Conservation (phyloP, 2,888 invertebrate species). For the Tachina fera region DNA sequence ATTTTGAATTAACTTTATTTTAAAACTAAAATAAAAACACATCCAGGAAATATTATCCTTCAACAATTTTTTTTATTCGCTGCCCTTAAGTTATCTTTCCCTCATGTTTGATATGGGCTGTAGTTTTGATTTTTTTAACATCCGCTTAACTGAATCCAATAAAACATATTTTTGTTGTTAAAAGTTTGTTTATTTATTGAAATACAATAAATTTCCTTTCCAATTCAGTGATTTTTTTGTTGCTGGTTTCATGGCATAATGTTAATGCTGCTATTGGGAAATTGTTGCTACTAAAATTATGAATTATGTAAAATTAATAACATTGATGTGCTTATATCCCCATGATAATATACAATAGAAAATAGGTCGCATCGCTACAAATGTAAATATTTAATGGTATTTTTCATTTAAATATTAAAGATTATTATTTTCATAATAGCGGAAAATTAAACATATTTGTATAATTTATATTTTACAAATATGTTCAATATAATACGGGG, state of each 20-base stretch:
- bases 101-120: neutral
- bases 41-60: too few relatives aligned
- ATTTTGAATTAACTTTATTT: too few relatives aligned
- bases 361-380: conserved; percentile 11
- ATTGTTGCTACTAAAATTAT: conserved; percentile 39
- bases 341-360: neutral
- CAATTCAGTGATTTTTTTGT: conserved; percentile 49
- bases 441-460: conserved; percentile 24
- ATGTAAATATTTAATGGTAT: conserved; percentile 38
- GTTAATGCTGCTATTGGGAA: conserved; percentile 3
- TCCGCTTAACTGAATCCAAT: conserved; percentile 49
- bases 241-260: neutral
- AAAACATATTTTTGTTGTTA: conserved; percentile 57
- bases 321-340: conserved; percentile 23
- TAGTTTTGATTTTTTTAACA: conserved; percentile 2
- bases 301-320: conserved; percentile 58
- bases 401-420: conserved; percentile 26
- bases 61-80: neutral
- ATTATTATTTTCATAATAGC: neutral
- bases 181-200: conserved; percentile 59
- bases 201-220: conserved; percentile 60
- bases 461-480: too few relatives aligned
- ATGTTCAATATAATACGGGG: neutral
- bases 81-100: neutral
- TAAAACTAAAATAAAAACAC: too few relatives aligned